Evolutionary conservation across 2,888 invertebrate species (phyloP), one percentile per base, ranked within the genome.

Genomic region (Harpagoxenus sublaevis): DNA sequence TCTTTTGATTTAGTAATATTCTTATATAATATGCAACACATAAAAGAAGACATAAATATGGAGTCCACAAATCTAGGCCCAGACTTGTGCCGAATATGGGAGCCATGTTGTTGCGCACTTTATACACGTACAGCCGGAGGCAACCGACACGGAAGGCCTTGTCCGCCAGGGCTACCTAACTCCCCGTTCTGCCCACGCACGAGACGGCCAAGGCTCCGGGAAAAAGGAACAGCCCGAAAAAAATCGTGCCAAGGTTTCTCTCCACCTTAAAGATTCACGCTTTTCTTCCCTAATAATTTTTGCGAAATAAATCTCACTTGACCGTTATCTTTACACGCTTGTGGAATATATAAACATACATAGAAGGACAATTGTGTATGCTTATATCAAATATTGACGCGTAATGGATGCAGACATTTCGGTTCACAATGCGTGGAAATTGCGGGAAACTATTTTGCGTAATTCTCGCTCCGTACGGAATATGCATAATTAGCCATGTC

Each of bases 91-190:
- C 55, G 77, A 86, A 89, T 86, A 83, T 85, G 85, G 84, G 84
- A 70, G 84, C 63, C 68, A 57, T 42, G 12, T 73, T 84, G 57
- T 88, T 70, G 84, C 45, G 57, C 81, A 83, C 84, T 83, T 88
- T 87, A 57, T 84, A 75, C 68, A 74, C 83, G 28, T 79, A 88
- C 84, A 88, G 84, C 83, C 83, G 85, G 71, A 85, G 84, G 84
- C 86, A 84, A 88, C 87, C 86, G 89, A 88, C 89, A 89, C 92
- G 91, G 91, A 91, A 92, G 91, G 83, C 83, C 87, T 88, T 87
- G 91, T 89, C 68, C 83, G 45, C 84, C 73, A 73, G 85, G 89
- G 87, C 90, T 91, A 89, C 89, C 90, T 89, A 83, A 88, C 89
- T 86, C 85, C 86, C 85, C 86, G 77, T 86, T 75, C 84, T 92